Evolutionary conservation across 2,113 vertebrate genomes (phyloP).

Genomic region (Ginglymostoma cirratum): DNA sequence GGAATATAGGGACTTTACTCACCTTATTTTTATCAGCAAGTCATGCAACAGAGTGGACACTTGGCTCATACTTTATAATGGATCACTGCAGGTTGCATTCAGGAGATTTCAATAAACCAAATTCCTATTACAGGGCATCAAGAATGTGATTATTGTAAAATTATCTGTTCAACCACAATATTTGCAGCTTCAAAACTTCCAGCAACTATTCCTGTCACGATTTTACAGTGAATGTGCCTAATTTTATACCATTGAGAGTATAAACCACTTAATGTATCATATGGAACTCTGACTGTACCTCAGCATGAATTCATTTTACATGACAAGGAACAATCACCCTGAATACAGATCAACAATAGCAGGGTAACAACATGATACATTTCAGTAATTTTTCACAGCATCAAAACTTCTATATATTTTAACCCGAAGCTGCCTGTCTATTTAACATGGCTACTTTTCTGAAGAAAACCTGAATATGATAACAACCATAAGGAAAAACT

Average conservation of each 20-base stretch:
- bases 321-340: background rate
- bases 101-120: background rate
- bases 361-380: background rate
- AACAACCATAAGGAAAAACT: background rate
- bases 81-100: background rate
- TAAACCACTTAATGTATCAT: background rate
- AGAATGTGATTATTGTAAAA: background rate
- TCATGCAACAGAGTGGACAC: background rate
- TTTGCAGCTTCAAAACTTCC: background rate
- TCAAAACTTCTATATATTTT: background rate
- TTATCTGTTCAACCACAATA: background rate
- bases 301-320: background rate
- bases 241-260: background rate
- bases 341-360: background rate
- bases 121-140: background rate
- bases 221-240: background rate
- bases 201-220: background rate
- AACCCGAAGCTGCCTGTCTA: background rate
- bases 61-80: background rate
- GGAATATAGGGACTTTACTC: too few species aligned
- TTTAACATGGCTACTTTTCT: background rate
- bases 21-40: background rate
- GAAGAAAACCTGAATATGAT: background rate
- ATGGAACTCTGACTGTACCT: background rate
- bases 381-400: background rate